Evolutionary conservation across 2,888 invertebrate genomes (phyloP).

Genomic region (Clistopyga incitator): DNA sequence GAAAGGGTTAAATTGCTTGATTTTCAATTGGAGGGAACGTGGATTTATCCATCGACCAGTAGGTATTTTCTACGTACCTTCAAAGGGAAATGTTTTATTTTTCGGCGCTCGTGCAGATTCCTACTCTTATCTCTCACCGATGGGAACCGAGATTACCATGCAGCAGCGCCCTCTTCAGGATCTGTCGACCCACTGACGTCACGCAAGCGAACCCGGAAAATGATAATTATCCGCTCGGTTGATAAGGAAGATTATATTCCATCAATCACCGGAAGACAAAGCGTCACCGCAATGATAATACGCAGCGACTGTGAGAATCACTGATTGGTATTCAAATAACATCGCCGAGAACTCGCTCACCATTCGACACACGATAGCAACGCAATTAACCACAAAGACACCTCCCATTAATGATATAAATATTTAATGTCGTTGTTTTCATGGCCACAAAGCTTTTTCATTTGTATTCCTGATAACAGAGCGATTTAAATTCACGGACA

Average conservation of each 20-base stretch:
- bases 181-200: neutral
- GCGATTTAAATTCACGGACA: neutral
- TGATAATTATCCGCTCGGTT: neutral
- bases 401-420: neutral
- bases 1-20: neutral
- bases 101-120: constrained; percentile 28
- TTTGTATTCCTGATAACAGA: neutral
- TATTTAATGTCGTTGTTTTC: neutral
- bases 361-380: constrained; percentile 3
- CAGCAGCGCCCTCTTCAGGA: constrained; percentile 35
- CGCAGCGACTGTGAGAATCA: neutral
- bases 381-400: neutral
- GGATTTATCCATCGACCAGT: constrained; percentile 15
- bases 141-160: neutral
- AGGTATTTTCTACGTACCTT: constrained; percentile 18
- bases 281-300: neutral
- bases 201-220: neutral
- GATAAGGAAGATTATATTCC: neutral
- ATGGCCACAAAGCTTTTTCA: neutral
- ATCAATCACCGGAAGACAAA: neutral
- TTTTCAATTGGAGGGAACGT: neutral
- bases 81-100: constrained; percentile 32
- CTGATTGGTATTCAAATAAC: neutral
- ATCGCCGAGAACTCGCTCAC: neutral
- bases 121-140: constrained; percentile 8